A percentile compares a stretch with the other conserved stretches of the same genome.
Evolutionary conservation across 2,113 vertebrate genomes (phyloP).

Genomic region (Pipra filicauda): DNA sequence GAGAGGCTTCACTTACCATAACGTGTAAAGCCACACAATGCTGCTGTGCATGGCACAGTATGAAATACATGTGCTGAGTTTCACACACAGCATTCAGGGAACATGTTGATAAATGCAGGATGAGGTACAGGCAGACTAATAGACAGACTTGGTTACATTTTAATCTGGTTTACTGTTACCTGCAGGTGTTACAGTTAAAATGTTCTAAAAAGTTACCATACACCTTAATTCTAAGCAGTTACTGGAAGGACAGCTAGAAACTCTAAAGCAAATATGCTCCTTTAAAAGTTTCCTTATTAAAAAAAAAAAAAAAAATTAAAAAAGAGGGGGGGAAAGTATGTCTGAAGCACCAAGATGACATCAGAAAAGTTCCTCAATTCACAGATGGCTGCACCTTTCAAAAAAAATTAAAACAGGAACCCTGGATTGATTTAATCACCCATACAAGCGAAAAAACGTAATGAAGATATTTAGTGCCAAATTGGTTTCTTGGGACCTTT

Average conservation of each 20-base stretch:
- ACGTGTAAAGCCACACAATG: not conserved
- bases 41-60: fast-evolving
- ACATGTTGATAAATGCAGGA: not conserved
- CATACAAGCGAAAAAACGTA: slow-evolving; percentile 61
- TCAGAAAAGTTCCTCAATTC: slow-evolving; percentile 48
- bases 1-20: not conserved
- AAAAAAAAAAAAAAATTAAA: not conserved
- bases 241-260: not conserved
- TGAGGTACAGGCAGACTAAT: not conserved
- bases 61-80: not conserved
- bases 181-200: not conserved
- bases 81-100: not conserved
- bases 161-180: not conserved
- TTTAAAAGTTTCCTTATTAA: not conserved
- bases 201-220: not conserved
- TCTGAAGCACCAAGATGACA: slow-evolving; percentile 46
- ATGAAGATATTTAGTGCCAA: slow-evolving; percentile 63
- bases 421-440: slow-evolving; percentile 60
- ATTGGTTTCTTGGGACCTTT: slow-evolving; percentile 68
- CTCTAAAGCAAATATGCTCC: not conserved
- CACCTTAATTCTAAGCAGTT: not conserved
- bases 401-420: slow-evolving; percentile 54
- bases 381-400: slow-evolving; percentile 51
- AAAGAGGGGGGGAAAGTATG: fast-evolving
- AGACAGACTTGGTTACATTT: not conserved